A percentile compares a stretch with the other conserved stretches of the same genome.
Evolutionary conservation across 2,113 vertebrate species (phyloP).

Genomic region (Myrmecophaga tridactyla): DNA sequence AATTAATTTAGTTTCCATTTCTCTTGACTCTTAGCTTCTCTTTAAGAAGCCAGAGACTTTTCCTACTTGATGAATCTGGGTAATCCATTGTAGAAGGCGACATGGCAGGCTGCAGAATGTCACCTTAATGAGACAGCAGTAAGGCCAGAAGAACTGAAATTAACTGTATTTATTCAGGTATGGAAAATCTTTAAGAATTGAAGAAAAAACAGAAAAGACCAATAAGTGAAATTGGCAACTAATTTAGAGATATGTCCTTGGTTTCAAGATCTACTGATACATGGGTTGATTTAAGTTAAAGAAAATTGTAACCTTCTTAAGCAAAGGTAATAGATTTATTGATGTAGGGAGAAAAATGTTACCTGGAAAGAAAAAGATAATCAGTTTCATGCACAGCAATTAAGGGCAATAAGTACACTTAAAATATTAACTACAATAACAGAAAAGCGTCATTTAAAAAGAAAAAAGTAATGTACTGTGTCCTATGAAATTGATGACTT

Average conservation of each 20-base stretch:
- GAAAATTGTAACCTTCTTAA: background rate
- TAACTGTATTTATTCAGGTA: background rate
- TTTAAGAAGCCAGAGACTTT: background rate
- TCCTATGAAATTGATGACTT: background rate
- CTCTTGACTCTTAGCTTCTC: background rate
- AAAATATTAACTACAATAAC: background rate
- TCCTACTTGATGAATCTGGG: background rate
- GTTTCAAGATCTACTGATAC: background rate
- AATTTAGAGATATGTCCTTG: background rate
- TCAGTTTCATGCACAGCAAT: background rate
- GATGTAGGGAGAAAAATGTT: background rate
- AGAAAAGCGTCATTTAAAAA: background rate
- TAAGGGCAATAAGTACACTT: background rate
- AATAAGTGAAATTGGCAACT: background rate
- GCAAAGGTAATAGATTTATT: background rate
- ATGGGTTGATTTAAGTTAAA: background rate
- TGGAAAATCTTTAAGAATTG: background rate
- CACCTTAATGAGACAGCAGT: background rate
- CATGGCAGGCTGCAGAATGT: background rate
- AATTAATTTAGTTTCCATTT: conserved; percentile 18
- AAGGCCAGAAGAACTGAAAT: background rate
- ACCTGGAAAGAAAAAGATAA: background rate
- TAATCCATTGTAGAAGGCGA: background rate
- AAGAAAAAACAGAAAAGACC: background rate
- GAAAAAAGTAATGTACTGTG: background rate